Percentiles rank a stretch among this genome's conserved stretches.
phyloP scores from a whole-genome alignment of 2,888 invertebrate species.

The Stenodema calcarata region DNA sequence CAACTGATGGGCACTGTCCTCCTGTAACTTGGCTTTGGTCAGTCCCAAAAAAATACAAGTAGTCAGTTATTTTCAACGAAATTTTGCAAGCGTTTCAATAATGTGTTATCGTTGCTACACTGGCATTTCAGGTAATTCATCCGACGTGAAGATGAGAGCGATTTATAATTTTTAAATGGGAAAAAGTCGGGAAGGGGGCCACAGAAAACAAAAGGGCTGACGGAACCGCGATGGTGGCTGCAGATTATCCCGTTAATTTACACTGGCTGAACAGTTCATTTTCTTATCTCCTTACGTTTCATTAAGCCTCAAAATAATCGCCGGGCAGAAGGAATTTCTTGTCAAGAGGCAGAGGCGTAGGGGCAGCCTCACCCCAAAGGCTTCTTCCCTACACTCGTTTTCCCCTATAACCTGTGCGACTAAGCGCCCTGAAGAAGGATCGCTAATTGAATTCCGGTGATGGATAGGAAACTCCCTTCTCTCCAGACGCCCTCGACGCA shows the following conservation, averaged over 20 bases:
- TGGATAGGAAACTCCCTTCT: slow-evolving; percentile 16
- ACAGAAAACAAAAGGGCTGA: slow-evolving; percentile 1
- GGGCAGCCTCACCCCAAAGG: background rate
- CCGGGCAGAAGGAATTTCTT: background rate
- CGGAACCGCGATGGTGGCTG: background rate
- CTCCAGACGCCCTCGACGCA: background rate
- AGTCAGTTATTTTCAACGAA: too few relatives aligned
- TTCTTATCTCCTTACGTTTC: slow-evolving; percentile 21
- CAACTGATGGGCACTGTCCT: too few relatives aligned
- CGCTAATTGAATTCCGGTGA: slow-evolving; percentile 42
- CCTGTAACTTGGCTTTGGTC: too few relatives aligned
- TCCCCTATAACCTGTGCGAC: background rate
- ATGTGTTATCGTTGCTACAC: too few relatives aligned
- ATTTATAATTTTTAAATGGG: background rate
- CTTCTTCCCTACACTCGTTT: background rate
- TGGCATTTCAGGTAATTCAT: background rate
- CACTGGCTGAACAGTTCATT: slow-evolving; percentile 1
- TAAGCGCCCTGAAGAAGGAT: slow-evolving; percentile 12
- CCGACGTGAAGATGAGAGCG: background rate
- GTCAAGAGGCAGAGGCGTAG: background rate
- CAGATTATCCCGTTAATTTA: slow-evolving; percentile 7
- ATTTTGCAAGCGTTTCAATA: too few relatives aligned
- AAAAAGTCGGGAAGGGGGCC: background rate
- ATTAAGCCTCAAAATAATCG: slow-evolving; percentile 4
- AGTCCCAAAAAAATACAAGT: too few relatives aligned